Percentiles rank a stretch among this genome's conserved stretches.
These are phyloP conservation scores for Eulemur coronatus DNA, from an alignment of 2,797 vertebrate genomes.

Conservation along the genomic window DNA sequence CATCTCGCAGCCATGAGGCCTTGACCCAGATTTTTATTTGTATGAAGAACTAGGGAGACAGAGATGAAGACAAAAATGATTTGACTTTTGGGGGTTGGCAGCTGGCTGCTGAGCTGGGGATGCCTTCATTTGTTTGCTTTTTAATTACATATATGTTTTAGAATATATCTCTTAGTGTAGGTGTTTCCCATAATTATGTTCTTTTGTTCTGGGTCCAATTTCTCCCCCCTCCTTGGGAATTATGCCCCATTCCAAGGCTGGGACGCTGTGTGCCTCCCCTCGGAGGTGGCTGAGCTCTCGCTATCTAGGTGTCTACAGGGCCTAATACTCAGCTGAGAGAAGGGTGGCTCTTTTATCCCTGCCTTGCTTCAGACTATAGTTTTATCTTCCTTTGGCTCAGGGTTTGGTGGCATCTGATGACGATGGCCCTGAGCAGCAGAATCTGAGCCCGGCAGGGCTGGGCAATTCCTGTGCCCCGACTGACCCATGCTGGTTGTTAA, in stretches of 20 bases:
- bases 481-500: neutral
- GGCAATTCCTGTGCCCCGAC: neutral
- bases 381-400: neutral
- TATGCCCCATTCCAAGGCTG: neutral
- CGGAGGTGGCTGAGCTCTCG: neutral
- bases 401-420: too few relatives aligned
- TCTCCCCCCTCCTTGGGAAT: neutral
- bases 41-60: neutral
- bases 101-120: neutral
- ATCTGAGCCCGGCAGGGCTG: rapidly evolving
- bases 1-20: neutral
- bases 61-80: neutral
- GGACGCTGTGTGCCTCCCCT: neutral
- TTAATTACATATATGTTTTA: neutral
- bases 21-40: neutral
- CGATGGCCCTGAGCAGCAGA: neutral
- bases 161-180: neutral
- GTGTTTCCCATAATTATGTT: neutral
- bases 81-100: neutral
- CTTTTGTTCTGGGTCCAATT: neutral
- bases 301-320: neutral
- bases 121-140: neutral
- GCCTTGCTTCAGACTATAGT: neutral
- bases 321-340: neutral
- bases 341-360: neutral